Evolutionary conservation across 2,113 vertebrate species (phyloP).

Genomic region (Chlamydotis undulata): DNA sequence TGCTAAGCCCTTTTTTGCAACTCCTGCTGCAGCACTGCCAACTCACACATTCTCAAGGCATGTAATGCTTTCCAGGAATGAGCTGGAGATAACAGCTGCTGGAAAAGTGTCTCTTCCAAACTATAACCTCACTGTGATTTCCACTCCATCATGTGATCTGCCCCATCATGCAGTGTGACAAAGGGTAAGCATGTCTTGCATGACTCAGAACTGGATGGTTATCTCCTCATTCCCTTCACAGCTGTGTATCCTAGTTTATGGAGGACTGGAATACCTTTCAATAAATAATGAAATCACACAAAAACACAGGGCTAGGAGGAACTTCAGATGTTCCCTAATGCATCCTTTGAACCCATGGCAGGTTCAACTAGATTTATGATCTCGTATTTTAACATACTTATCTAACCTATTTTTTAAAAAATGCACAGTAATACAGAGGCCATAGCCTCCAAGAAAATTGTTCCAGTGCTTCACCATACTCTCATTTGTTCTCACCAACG

Average conservation of each 20-base stretch:
- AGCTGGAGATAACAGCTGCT: neutral
- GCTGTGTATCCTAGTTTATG: neutral
- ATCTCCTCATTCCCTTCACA: neutral
- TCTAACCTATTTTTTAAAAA: neutral
- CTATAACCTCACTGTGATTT: neutral
- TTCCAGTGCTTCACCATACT: neutral
- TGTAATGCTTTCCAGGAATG: neutral
- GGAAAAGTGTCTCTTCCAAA: neutral
- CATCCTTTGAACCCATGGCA: neutral
- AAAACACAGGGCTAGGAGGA: neutral
- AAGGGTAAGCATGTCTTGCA: accelerated
- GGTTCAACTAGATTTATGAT: neutral
- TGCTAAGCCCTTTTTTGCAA: neutral
- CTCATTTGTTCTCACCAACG: neutral
- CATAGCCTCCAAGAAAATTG: neutral
- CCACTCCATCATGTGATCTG: neutral
- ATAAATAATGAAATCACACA: neutral
- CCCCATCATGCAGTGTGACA: neutral
- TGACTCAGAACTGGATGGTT: neutral
- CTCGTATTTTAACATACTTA: neutral
- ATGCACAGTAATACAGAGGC: neutral
- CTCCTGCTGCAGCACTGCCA: neutral
- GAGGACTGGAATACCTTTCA: neutral
- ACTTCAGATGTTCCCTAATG: neutral
- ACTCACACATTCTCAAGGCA: neutral